Conservation (phyloP, 2,888 invertebrate genomes). For the Steinernema scapterisci region DNA sequence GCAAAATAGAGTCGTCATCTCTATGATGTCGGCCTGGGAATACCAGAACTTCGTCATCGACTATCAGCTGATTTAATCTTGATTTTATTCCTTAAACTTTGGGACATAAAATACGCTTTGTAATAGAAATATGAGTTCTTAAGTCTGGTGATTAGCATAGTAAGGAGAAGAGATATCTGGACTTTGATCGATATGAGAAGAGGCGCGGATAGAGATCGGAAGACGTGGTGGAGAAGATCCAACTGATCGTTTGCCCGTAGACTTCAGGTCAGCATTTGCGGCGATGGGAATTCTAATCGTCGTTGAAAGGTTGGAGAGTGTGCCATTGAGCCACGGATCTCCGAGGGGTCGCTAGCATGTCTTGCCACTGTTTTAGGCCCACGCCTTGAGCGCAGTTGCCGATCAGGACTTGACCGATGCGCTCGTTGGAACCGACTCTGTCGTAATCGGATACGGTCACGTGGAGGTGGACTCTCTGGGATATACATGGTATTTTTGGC, state of each 20-base stretch:
- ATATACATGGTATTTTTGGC: background rate
- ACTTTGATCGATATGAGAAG: conserved; percentile 25
- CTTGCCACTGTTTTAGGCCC: conserved; percentile 84
- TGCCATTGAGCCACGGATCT: conserved; percentile 99
- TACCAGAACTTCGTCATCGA: too few relatives aligned
- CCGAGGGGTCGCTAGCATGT: conserved; percentile 98
- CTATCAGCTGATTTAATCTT: too few relatives aligned
- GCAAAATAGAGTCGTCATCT: too few relatives aligned
- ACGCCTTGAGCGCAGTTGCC: conserved; percentile 89
- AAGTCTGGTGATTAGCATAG: too few relatives aligned
- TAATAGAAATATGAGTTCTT: background rate
- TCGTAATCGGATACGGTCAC: conserved; percentile 99
- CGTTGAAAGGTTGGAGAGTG: conserved; percentile 95
- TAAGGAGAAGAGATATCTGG: background rate
- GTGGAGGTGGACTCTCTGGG: conserved; percentile 95
- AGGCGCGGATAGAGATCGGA: conserved; percentile 11
- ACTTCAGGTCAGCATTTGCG: background rate
- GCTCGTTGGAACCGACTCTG: conserved; percentile 98
- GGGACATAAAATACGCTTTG: too few relatives aligned
- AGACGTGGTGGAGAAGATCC: background rate
- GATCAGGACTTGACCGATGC: conserved; percentile 94
- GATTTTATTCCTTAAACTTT: too few relatives aligned
- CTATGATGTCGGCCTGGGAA: too few relatives aligned
- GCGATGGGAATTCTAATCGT: conserved; percentile 47
- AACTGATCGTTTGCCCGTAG: background rate